phyloP scores from a whole-genome alignment of 2,888 invertebrate species.

The Eupithecia tripunctaria region DNA sequence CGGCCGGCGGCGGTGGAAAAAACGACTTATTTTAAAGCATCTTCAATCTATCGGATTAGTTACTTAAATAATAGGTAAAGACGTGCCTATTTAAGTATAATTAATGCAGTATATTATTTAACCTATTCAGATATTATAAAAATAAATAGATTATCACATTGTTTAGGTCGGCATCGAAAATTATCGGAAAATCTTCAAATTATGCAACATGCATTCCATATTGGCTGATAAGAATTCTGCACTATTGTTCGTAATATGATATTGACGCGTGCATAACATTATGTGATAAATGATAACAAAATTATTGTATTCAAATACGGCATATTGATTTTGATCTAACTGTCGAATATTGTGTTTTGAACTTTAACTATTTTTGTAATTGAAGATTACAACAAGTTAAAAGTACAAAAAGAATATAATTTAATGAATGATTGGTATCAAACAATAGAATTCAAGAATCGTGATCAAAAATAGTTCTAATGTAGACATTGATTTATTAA shows the following conservation, averaged over 20 bases:
- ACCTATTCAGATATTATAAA: background rate
- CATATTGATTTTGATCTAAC: background rate
- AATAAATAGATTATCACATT: background rate
- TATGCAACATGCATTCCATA: conserved; percentile 47
- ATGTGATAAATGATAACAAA: background rate
- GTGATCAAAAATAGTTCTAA: background rate
- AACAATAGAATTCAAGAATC: conserved; percentile 7
- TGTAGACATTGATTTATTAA: too few relatives aligned
- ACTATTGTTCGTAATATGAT: conserved; percentile 44
- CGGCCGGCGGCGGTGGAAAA: background rate
- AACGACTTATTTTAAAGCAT: background rate
- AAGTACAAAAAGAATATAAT: background rate
- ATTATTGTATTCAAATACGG: background rate
- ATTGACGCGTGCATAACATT: background rate
- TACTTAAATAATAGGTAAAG: background rate
- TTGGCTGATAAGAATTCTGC: conserved; percentile 57
- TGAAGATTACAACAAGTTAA: background rate
- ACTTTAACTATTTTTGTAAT: too few relatives aligned
- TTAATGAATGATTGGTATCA: background rate
- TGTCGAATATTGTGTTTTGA: background rate
- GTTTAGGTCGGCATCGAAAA: conserved; percentile 9
- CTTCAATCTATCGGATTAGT: background rate
- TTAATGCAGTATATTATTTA: background rate
- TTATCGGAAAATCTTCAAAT: conserved; percentile 30
- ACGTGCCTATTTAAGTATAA: background rate